Evolutionary conservation across 2,888 invertebrate species (phyloP).

Genomic region (Heliconius cydno): DNA sequence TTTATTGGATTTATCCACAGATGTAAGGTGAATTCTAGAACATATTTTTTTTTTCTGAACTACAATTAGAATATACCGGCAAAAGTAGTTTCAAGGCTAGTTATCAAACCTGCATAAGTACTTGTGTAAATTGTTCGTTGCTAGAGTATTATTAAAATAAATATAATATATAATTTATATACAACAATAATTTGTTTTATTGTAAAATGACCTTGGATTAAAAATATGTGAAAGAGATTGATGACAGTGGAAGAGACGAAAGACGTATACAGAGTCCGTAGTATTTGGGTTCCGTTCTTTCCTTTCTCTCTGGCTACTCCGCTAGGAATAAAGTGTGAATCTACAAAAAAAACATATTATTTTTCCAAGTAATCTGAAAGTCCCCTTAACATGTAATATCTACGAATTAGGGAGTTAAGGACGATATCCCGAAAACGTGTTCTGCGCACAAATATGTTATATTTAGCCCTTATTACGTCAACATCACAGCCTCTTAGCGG

Average conservation of each 20-base stretch:
- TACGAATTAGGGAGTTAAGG: constrained; percentile 23
- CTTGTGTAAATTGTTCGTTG: neutral
- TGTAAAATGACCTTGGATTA: too few species aligned
- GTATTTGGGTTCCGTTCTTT: too few species aligned
- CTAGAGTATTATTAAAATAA: neutral
- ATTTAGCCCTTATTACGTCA: constrained; percentile 21
- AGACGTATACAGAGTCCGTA: too few species aligned
- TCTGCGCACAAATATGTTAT: constrained; percentile 21
- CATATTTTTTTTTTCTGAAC: neutral
- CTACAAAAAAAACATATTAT: neutral
- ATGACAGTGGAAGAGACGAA: too few species aligned
- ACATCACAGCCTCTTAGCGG: constrained; percentile 7
- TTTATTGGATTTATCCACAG: neutral
- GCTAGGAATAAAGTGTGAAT: too few species aligned
- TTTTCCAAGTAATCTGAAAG: constrained; percentile 17
- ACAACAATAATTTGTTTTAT: neutral
- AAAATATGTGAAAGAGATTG: too few species aligned
- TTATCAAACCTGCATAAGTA: neutral
- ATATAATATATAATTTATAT: too few species aligned
- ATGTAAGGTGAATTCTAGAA: neutral
- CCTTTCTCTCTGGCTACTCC: too few species aligned
- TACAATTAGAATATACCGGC: neutral
- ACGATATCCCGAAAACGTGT: constrained; percentile 27
- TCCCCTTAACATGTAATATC: constrained; percentile 24
- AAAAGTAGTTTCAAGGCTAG: neutral